Conservation (phyloP, 2,888 invertebrate species). For the Epistrophella euchroma region DNA sequence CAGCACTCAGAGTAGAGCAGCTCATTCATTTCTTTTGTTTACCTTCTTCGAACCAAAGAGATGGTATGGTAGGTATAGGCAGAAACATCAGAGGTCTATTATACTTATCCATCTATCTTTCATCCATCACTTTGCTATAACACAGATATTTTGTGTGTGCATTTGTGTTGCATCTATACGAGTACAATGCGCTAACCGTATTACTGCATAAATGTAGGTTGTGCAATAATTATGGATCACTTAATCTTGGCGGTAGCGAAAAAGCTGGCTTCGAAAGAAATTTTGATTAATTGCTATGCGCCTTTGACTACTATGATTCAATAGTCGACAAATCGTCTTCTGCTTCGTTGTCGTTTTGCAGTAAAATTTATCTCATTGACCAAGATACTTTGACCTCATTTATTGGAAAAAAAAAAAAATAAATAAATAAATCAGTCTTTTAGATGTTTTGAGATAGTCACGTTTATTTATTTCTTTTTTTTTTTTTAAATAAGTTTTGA, state of each 20-base stretch:
- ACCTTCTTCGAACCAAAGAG: slow-evolving; percentile 19
- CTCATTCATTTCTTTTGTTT: slow-evolving; percentile 26
- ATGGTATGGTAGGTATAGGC: no score
- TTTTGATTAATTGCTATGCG: slow-evolving; percentile 59
- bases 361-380: slow-evolving; percentile 47
- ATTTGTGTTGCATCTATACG: slow-evolving; percentile 16
- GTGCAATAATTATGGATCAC: slow-evolving; percentile 67
- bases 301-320: slow-evolving; percentile 37
- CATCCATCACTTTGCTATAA: slow-evolving; percentile 26
- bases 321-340: not conserved
- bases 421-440: slow-evolving; percentile 6
- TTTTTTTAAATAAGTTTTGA: not conserved
- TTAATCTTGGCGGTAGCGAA: slow-evolving; percentile 41
- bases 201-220: slow-evolving; percentile 65
- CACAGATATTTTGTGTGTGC: slow-evolving; percentile 40
- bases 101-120: slow-evolving; percentile 21
- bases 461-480: slow-evolving; percentile 1
- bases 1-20: not conserved
- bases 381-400: slow-evolving; percentile 54
- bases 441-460: slow-evolving; percentile 3
- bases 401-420: not conserved
- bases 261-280: slow-evolving; percentile 20
- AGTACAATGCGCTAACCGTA: slow-evolving; percentile 51
- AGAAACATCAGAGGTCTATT: slow-evolving; percentile 3
- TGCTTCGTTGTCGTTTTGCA: not conserved